These are phyloP conservation scores for Anniella stebbinsi DNA, from an alignment of 2,797 vertebrate genomes.

Conservation along the genomic window DNA sequence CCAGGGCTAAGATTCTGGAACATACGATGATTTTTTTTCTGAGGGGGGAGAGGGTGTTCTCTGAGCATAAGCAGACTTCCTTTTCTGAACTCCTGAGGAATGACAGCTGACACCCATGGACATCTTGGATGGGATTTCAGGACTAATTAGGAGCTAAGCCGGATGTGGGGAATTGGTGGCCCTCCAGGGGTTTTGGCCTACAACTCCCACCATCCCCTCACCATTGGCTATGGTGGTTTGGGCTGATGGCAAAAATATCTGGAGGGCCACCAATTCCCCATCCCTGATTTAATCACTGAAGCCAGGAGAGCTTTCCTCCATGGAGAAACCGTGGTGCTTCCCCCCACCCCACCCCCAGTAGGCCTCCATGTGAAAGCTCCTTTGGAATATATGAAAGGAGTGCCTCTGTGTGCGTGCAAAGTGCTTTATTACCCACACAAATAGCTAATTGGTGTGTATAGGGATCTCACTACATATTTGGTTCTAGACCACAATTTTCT, in stretches of 20 bases:
- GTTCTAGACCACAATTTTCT: not conserved
- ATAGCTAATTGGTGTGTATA: not conserved
- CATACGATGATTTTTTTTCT: not conserved
- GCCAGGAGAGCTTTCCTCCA: not conserved
- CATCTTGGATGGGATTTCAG: not conserved
- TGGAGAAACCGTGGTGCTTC: not conserved
- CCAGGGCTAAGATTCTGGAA: not conserved
- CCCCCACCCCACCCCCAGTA: no score
- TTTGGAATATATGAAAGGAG: not conserved
- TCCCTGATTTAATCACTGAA: not conserved
- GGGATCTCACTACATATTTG: not conserved
- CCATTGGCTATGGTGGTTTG: not conserved
- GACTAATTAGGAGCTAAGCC: no score
- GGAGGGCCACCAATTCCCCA: no score
- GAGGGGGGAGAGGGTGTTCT: not conserved
- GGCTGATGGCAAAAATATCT: no score
- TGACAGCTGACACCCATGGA: no score
- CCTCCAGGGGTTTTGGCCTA: no score
- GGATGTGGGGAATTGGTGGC: no score
- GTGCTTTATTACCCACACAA: not conserved
- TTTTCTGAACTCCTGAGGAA: not conserved
- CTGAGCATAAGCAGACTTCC: not conserved
- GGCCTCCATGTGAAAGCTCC: not conserved
- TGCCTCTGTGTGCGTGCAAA: not conserved
- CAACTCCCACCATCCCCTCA: no score